Evolutionary conservation across 1,140 invertebrate species (phyloP), one percentile per base, ranked within the genome.

Genomic region (Scaptomyza graminum): DNA sequence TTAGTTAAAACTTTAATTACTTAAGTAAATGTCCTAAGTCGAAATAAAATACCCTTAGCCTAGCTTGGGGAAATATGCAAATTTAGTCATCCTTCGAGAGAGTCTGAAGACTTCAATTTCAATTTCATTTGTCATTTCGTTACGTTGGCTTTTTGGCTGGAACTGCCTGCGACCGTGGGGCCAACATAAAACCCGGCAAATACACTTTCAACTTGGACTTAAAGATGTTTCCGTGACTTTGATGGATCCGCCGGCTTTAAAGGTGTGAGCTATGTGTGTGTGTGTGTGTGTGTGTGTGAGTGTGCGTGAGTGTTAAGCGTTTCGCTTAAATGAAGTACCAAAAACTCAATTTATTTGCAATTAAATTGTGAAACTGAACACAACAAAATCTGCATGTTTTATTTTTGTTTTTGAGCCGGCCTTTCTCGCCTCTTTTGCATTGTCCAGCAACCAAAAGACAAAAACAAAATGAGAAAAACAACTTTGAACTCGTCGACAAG

Each of bases 331-430:
- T 90, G 76, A 90, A 90, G 87, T 90, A 90, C 87, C 82, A 87
- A 90, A 90, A 90, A 90, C 87, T 90, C 87, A 87, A 90, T 90
- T 90, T 90, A 90, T 90, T 90, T 90, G 87, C 87, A 90, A 90
- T 90, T 90, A 90, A 90, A 90, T 87, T 90, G 78, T 79, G 57
- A 76, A 76, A 71, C 68, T 66, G 18, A 51, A 65, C 31, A 41
- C 63, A 60, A 49, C 60, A 55, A 69, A 80, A 76, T 71, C 74
- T 81, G 78, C 59, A 81, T 31, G 60, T 69, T 37, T 22, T 31
- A 31, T 31, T 31, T 31, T 31, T 31, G 25, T 62, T 55, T 49
- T 59, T 54, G 49, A 49, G 61, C 37, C 16, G 34, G 16, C 31
- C 41, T 59, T 64, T 66, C 34, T 18, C 37, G 12, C 12, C 51